phyloP scores from a whole-genome alignment of 2,888 invertebrate species.

The Callyntrura guangdongensis region DNA sequence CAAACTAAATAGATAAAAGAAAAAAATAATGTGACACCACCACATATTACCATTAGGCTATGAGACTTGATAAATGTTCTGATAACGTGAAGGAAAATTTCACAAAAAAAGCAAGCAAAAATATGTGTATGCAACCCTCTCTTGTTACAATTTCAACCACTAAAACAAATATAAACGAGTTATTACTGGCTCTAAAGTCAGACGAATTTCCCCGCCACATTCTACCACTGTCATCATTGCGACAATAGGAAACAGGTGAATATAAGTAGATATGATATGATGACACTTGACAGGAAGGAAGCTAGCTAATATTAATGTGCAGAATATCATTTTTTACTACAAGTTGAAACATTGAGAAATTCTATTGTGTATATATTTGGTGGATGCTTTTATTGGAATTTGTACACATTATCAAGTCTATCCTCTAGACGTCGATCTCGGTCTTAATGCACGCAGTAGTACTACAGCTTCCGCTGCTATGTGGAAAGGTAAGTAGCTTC shows the following conservation, averaged over 20 bases:
- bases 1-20: slow-evolving; percentile 1
- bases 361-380: background rate
- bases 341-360: slow-evolving; percentile 10
- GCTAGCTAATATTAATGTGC: background rate
- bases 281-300: slow-evolving; percentile 29
- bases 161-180: background rate
- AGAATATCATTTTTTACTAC: background rate
- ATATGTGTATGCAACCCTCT: background rate
- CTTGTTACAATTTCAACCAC: background rate
- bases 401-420: background rate
- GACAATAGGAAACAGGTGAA: slow-evolving; percentile 9
- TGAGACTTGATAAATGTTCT: slow-evolving; percentile 21
- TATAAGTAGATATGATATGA: background rate
- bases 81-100: background rate
- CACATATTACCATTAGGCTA: background rate
- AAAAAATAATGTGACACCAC: background rate
- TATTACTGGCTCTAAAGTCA: background rate
- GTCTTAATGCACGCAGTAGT: too few relatives aligned
- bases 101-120: background rate
- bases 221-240: background rate
- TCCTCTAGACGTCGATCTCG: background rate
- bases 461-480: too few relatives aligned
- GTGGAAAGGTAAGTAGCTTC: too few relatives aligned
- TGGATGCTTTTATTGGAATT: slow-evolving; percentile 5
- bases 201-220: background rate